Evolutionary conservation across 2,113 vertebrate genomes (phyloP), one percentile per base, ranked within the genome.

Genomic region (Leucosticte australis): DNA sequence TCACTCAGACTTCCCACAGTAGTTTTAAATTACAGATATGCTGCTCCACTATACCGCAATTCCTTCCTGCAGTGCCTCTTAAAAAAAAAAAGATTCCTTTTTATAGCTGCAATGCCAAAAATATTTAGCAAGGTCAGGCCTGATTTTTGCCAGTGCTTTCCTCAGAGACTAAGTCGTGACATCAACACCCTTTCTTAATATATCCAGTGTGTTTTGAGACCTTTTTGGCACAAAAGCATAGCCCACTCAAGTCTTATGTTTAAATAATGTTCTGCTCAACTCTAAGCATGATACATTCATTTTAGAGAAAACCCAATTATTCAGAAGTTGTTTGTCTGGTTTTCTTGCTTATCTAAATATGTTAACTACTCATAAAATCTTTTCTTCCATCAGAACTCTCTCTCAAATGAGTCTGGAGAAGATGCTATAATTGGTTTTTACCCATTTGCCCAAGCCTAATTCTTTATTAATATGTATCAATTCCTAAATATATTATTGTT

Each of bases 111-210:
- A 95, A 47, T 93, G 90, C 81, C 87, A 94, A 87, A 76, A 96
- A 89, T 73, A 94, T 92, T 95, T 94, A 96, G 96, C 92, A 97
- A 96, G 93, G 93, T 96, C 71, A 96, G 81, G 76, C 55, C 92
- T 92, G 60, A 95, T 87, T 97, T 97, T 97, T 87, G 95, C 91
- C 96, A 96, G 90, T 88, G 75, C 71, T 85, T 85, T 92, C 95
- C 90, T 67, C 8, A 65, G 94, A 96, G 92, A 97, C 81, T 91
- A 92, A 94, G 95, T 68, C 65, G 57, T 95, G 93, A 95, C 67
- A 97, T 96, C 90, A 97, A 92, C 88, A 94, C 82, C 90, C 92
- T 90, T 92, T 83, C 93, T 92, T 96, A 90, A 64, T 79, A 90
- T 91, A 96, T 23, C 81, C 88, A 83, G 76, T 93, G 68, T 96